Base-by-base conservation (phyloP, 2,113 vertebrate species). In the Apteryx mantelli region DNA sequence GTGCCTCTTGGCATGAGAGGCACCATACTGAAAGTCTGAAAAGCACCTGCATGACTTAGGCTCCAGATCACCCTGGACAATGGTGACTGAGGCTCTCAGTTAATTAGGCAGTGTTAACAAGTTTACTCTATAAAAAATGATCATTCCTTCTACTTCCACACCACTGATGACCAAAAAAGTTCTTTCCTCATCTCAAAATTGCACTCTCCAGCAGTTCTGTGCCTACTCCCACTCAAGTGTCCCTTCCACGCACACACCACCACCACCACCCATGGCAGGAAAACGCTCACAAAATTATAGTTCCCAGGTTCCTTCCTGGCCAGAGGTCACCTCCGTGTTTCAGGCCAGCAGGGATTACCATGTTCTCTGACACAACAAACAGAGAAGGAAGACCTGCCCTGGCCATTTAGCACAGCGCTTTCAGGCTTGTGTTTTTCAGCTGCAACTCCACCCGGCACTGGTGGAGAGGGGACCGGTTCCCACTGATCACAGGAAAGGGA, bases 251-350 rank as follows among this genome's bases (percentile, higher is more conserved):
- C 82, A 91, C 87, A 69, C 56, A 44, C 42, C 42, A 44, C 42
- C 13, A 44, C 42, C 42, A 44, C 42, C 42, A 18, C 48, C 76
- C 52, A 15, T 0, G 0, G 17, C 82, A 96, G 95, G 95, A 97
- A 97, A 86, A 64, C 0, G 0, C 89, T 94, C 70, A 77, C 78
- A 95, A 97, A 97, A 95, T 73, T 19, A 75, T 88, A 81, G 96
- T 95, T 95, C 87, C 15, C 81, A 93, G 91, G 93, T 91, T 95
- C 91, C 89, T 96, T 97, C 89, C 96, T 94, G 95, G 74, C 73
- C 82, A 87, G 92, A 84, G 58, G 94, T 91, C 90, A 95, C 40
- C 82, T 90, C 42, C 2, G 69, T 86, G 88, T 89, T 87, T 95
- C 42, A 1, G 93, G 91, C 66, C 89, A 76, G 93, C 89, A 91